Evolutionary conservation across 2,113 vertebrate genomes (phyloP), one percentile per base, ranked within the genome.

Genomic region (Sclerurus mexicanus): DNA sequence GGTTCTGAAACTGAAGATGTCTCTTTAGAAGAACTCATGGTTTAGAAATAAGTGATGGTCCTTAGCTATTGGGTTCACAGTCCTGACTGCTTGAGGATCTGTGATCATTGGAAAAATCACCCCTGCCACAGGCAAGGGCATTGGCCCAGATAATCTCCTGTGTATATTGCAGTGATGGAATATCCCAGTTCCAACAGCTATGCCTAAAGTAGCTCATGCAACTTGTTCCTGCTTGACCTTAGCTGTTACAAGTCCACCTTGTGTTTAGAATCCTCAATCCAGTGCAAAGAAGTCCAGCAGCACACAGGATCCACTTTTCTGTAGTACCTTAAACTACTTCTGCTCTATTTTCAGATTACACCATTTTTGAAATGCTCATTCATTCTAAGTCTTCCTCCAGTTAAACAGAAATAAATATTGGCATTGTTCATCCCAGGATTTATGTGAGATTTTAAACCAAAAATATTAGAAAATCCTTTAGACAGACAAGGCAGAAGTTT

Each of bases 101-200:
- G 21, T 27, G 12, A 24, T 73, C 6, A 20, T 10, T 4, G 23
- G 28, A 25, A 77, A 80, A 74, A 23, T 35, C 15, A 55, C 2
- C 12, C 20, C 7, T 50, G 13, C 16, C 15, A 39, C 4, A 8
- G 20, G 27, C 22, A 62, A 67, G 16, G 17, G 8, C 2, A 0
- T 17, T 56, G 20, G 7, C 12, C 9, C 17, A 77, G 16, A 12
- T 24, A 39, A 33, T 68, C 6, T 37, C 2, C 53, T 44, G 6
- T 13, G 5, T 42, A 20, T 6, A 20, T 53, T 81, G 30, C 4
- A 27, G 14, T 52, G 18, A 44, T 5, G 6, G 10, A 73, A 37
- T 23, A 56, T 15, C 10, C 12, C 20, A 42, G 31, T 40, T 20
- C 24, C 35, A 59, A 49, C 17, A 53, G 11, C 22, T 75, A 5